Evolutionary conservation across 2,888 invertebrate species (phyloP).

Genomic region (Diarsia dahlii): DNA sequence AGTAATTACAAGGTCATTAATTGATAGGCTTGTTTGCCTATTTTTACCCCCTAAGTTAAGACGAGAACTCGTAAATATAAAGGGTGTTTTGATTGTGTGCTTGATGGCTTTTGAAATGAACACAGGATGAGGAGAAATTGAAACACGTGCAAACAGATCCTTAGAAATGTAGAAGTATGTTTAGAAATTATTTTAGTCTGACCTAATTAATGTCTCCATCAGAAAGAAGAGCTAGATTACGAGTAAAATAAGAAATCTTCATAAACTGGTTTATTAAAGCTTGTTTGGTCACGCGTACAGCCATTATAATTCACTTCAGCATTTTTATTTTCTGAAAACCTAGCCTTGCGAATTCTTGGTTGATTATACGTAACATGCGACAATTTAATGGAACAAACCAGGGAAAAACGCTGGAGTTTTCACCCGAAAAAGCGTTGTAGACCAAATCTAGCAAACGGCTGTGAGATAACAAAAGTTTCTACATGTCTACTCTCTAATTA

Average conservation of each 20-base stretch:
- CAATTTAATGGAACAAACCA: not conserved
- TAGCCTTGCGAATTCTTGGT: not conserved
- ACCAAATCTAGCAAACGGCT: not conserved
- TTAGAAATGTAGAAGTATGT: not conserved
- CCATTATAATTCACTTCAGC: not conserved
- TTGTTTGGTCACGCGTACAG: not conserved
- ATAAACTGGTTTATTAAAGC: too few species aligned
- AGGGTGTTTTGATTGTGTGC: conserved; percentile 37
- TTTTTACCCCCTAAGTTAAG: conserved; percentile 50
- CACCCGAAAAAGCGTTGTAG: not conserved
- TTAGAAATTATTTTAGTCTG: not conserved
- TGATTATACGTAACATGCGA: not conserved
- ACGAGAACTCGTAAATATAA: conserved; percentile 52
- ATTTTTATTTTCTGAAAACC: too few species aligned
- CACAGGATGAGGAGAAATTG: not conserved
- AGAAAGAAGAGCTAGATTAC: too few species aligned
- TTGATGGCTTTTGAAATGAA: conserved; percentile 12
- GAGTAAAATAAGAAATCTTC: too few species aligned
- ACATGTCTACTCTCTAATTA: not conserved
- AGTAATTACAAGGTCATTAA: conserved; percentile 59
- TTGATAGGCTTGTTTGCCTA: conserved; percentile 52
- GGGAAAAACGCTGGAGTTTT: not conserved
- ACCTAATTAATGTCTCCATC: too few species aligned
- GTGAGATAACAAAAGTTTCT: not conserved
- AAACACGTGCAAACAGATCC: not conserved